Conservation (phyloP, 2,797 vertebrate genomes). For the Bradypodion pumilum region DNA sequence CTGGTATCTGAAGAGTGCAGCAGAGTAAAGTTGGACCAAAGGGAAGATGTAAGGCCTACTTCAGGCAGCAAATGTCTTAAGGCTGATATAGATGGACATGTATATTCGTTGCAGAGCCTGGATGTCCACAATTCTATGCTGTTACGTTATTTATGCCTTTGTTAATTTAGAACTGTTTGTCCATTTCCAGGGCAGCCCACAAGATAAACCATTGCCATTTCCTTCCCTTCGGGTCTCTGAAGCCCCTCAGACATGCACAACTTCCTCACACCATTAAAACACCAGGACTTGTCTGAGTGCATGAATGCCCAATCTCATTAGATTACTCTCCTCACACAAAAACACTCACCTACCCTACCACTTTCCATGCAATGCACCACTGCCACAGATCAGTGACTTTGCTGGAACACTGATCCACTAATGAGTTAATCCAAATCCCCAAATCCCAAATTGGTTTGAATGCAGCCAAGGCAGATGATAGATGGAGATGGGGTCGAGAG, state of each 20-base stretch:
- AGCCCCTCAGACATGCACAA: conserved; percentile 37
- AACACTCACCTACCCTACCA: conserved; percentile 1
- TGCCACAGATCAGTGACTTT: conserved; percentile 76
- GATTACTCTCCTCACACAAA: conserved; percentile 56
- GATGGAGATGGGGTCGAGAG: background rate
- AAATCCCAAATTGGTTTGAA: conserved; percentile 81
- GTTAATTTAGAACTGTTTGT: background rate
- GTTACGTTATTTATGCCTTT: background rate
- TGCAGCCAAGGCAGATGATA: conserved; percentile 63
- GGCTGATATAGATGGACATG: background rate
- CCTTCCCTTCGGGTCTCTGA: conserved; percentile 19
- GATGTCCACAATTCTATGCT: background rate
- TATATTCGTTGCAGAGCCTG: background rate
- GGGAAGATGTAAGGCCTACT: background rate
- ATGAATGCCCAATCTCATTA: conserved; percentile 75
- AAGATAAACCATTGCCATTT: conserved; percentile 6
- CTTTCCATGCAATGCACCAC: conserved; percentile 75
- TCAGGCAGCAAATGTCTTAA: background rate
- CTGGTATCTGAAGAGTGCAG: background rate
- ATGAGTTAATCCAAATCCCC: conserved; percentile 80
- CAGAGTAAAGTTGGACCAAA: background rate
- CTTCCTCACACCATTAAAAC: conserved; percentile 51
- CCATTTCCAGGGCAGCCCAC: background rate
- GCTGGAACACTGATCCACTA: conserved; percentile 73
- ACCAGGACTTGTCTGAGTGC: conserved; percentile 58